These are phyloP conservation scores for Cirrhinus mrigala DNA, from an alignment of 2,797 vertebrate genomes.

Conservation along the genomic window DNA sequence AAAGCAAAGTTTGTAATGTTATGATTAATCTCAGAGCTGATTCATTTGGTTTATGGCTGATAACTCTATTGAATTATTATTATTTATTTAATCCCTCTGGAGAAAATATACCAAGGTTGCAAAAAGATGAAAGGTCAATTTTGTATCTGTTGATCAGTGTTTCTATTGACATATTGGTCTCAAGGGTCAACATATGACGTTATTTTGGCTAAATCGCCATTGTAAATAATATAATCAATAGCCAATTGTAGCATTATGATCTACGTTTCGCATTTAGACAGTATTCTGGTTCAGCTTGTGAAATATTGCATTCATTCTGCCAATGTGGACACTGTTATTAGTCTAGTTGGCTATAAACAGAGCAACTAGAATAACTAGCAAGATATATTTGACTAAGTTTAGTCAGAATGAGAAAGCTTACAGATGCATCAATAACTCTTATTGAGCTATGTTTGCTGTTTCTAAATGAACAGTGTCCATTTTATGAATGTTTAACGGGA, in stretches of 20 bases:
- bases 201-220: not conserved
- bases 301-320: not conserved
- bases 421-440: not conserved
- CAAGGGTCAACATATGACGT: not conserved
- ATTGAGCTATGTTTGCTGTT: constrained; percentile 3
- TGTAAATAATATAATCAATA: constrained; percentile 21
- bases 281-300: not conserved
- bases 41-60: not conserved
- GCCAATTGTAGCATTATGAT: not conserved
- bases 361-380: not conserved
- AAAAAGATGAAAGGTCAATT: not conserved
- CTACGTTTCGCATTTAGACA: constrained; percentile 6
- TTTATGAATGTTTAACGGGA: constrained; percentile 27
- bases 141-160: not conserved
- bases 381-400: not conserved
- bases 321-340: not conserved
- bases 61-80: not conserved
- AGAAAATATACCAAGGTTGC: not conserved
- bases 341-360: not conserved
- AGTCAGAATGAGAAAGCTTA: not conserved
- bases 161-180: constrained; percentile 4
- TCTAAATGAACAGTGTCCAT: constrained; percentile 3
- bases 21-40: not conserved
- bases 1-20: not conserved
- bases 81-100: not conserved